Evolutionary conservation across 2,888 invertebrate species (phyloP), one percentile per base, ranked within the genome.

Genomic region (Scaptomyza tumidula): DNA sequence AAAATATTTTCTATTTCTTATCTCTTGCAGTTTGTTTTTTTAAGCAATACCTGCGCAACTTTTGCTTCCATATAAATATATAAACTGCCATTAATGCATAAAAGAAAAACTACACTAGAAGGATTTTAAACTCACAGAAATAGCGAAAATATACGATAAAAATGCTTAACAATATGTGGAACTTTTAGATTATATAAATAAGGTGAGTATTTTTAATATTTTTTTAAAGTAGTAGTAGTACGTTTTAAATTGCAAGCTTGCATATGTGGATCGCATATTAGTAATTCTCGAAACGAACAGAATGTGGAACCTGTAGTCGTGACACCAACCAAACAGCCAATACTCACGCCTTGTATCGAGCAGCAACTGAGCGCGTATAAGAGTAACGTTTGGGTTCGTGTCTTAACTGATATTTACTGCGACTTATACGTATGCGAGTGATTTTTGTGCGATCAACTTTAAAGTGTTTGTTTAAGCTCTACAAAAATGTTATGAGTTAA

Each of bases 51-150:
- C 64, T 57, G 71, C 65, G 67, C 65, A 76, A 76, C 67, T 39
- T 70, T 61, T 79, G 86, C 83, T 88, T 83, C 83, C 88, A 81
- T 39, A n/a, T 59, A 46, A 37, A 71, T 41, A 43, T 29, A 19
- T 41, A 54, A 63, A 67, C 76, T 71, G 84, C 78, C 78, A 86
- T 80, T 63, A 45, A 53, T 6, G 11, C 33, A 57, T 9, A 50
- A 43, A 27, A 19, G n/a, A 19, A 19, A 16, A 58, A 56, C 16
- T 35, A 44, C 39, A 52, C 37, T 57, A 45, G 59, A 75, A 24
- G 52, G 48, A 59, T 52, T 72, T 62, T 46, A n/a, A 58, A 71
- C 69, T 64, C 44, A 75, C 58, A 75, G 61, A 62, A 7, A 14
- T 41, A 53, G 45, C 52, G 35, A 29, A 65, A 58, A 65, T 49